Evolutionary conservation across 2,888 invertebrate genomes (phyloP).

Genomic region (Aleiodes testaceus): DNA sequence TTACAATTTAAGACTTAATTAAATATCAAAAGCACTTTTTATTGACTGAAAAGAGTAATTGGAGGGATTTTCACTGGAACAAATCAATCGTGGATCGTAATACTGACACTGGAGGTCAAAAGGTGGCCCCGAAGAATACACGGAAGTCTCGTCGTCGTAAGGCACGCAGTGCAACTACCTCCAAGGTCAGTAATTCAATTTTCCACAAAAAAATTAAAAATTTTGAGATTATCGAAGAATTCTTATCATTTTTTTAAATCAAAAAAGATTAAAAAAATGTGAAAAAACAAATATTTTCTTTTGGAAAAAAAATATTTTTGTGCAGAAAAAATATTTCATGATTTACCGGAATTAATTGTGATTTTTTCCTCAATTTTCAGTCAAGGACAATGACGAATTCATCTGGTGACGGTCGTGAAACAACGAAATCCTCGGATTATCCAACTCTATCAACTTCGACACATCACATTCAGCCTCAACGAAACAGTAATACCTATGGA

Average conservation of each 20-base stretch:
- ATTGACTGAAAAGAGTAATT: not conserved
- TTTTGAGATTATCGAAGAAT: too few species aligned
- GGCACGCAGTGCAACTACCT: conserved; percentile 54
- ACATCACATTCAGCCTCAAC: conserved; percentile 41
- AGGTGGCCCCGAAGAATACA: conserved; percentile 57
- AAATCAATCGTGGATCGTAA: conserved; percentile 55
- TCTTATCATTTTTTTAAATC: too few species aligned
- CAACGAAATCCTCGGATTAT: conserved; percentile 29
- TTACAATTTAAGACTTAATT: too few species aligned
- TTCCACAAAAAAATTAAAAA: too few species aligned
- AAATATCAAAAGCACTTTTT: too few species aligned
- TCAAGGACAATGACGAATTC: conserved; percentile 51
- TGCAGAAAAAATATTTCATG: too few species aligned
- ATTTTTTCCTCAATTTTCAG: conserved; percentile 39
- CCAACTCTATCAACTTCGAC: conserved; percentile 46
- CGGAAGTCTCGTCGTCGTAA: conserved; percentile 65
- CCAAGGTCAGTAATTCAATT: conserved; percentile 54
- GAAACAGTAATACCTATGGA: conserved; percentile 52
- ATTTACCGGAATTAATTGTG: too few species aligned
- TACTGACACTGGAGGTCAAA: conserved; percentile 56
- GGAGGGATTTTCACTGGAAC: conserved; percentile 10
- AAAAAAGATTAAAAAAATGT: too few species aligned
- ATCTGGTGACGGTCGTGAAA: conserved; percentile 34
- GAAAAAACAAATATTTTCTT: too few species aligned
- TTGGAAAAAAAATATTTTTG: too few species aligned